These are phyloP conservation scores for Notocelia uddmanniana DNA, from an alignment of 2,888 invertebrate genomes.

Conservation along the genomic window DNA sequence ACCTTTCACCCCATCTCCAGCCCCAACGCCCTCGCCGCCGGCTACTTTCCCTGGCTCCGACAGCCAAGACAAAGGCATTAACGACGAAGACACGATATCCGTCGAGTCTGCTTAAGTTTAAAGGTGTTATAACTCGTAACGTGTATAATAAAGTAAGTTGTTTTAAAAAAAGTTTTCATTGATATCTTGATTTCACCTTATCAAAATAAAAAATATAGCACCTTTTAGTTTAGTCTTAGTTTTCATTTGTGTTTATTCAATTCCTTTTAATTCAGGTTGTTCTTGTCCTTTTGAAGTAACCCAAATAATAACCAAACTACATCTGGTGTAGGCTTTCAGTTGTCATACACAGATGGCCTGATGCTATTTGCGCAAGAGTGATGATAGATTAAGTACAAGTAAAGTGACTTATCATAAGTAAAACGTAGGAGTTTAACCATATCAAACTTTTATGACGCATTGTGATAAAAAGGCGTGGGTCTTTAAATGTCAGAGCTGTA, in stretches of 20 bases:
- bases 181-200: not conserved
- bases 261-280: not conserved
- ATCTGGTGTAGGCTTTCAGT: slow-evolving; percentile 28
- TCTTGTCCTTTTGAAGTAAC: not conserved
- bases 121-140: slow-evolving; percentile 9
- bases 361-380: slow-evolving; percentile 34
- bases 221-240: too few relatives aligned
- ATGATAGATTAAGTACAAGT: slow-evolving; percentile 41
- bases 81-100: slow-evolving; percentile 79
- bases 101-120: slow-evolving; percentile 72
- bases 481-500: slow-evolving; percentile 38
- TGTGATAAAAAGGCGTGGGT: slow-evolving; percentile 41
- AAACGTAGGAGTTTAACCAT: slow-evolving; percentile 42
- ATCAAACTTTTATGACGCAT: slow-evolving; percentile 41
- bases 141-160: slow-evolving; percentile 31
- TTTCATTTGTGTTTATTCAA: not conserved
- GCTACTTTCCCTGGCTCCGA: slow-evolving; percentile 62
- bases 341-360: slow-evolving; percentile 25
- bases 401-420: slow-evolving; percentile 33
- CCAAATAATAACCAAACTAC: not conserved
- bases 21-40: slow-evolving; percentile 59
- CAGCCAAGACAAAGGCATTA: slow-evolving; percentile 65
- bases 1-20: slow-evolving; percentile 54
- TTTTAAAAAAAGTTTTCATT: slow-evolving; percentile 6
- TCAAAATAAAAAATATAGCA: not conserved